Conservation (phyloP, 2,113 vertebrate genomes). For the Trogon melanurus region DNA sequence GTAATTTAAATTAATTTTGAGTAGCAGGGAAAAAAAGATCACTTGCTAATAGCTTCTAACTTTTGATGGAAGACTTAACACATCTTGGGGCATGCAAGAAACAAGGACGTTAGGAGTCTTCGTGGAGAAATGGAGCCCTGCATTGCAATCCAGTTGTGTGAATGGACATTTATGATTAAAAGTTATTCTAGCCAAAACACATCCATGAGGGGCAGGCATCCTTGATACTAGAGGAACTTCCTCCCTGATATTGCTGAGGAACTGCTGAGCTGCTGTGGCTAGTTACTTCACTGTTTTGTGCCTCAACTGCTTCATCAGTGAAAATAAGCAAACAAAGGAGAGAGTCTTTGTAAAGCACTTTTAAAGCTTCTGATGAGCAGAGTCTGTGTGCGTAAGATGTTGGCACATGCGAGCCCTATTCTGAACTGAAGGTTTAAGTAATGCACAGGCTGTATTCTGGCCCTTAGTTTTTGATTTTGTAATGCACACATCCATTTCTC, state of each 20-base stretch:
- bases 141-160: not conserved
- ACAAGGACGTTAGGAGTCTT: not conserved
- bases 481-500: not conserved
- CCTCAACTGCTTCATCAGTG: not conserved
- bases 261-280: not conserved
- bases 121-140: constrained; percentile 5
- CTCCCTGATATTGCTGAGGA: not conserved
- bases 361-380: not conserved
- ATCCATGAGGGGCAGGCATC: not conserved
- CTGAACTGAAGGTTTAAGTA: not conserved
- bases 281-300: not conserved
- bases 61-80: not conserved
- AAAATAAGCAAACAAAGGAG: not conserved
- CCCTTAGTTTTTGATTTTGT: not conserved
- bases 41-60: not conserved
- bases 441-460: not conserved
- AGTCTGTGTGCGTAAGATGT: not conserved
- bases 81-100: constrained; percentile 26
- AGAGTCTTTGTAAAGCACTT: not conserved
- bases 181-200: not conserved
- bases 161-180: not conserved
- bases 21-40: not conserved
- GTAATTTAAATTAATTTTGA: constrained; percentile 24
- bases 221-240: not conserved
- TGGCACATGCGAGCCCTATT: not conserved